These are phyloP conservation scores for Ips typographus DNA, from an alignment of 1,140 invertebrate genomes.

Conservation along the genomic window DNA sequence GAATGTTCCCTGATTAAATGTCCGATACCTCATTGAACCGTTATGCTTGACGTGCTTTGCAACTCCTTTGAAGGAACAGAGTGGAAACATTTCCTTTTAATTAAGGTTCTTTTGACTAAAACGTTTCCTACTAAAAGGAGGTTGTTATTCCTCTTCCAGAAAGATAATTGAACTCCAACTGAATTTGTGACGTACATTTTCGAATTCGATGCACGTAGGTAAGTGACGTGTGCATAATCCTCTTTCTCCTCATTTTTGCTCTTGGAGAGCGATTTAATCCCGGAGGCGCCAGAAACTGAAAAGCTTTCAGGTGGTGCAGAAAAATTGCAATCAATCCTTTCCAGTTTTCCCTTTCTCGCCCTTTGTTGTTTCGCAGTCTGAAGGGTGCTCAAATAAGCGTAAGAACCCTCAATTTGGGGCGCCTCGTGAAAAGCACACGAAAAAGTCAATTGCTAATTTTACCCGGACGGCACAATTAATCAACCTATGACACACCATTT, in stretches of 20 bases:
- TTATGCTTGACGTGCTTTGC: no score
- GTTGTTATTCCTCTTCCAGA: no score
- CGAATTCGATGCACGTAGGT: background rate
- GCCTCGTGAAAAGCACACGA: background rate
- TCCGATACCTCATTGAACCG: no score
- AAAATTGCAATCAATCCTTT: background rate
- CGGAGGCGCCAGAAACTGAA: background rate
- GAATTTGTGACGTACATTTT: no score
- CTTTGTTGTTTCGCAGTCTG: background rate
- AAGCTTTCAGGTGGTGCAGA: background rate
- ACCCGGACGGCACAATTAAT: background rate
- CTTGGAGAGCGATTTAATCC: background rate
- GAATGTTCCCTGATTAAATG: no score
- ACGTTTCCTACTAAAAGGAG: no score
- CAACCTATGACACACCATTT: conserved; percentile 1
- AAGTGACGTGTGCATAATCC: background rate
- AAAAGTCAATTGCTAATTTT: conserved; percentile 4
- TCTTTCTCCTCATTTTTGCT: background rate
- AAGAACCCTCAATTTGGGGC: background rate
- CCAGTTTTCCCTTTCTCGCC: no score
- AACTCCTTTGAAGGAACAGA: no score
- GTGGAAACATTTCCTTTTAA: no score
- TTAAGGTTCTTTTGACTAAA: no score
- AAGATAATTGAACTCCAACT: no score
- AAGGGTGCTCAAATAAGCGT: background rate